Evolutionary conservation across 2,888 invertebrate species (phyloP).

Genomic region (Halictus ligatus): DNA sequence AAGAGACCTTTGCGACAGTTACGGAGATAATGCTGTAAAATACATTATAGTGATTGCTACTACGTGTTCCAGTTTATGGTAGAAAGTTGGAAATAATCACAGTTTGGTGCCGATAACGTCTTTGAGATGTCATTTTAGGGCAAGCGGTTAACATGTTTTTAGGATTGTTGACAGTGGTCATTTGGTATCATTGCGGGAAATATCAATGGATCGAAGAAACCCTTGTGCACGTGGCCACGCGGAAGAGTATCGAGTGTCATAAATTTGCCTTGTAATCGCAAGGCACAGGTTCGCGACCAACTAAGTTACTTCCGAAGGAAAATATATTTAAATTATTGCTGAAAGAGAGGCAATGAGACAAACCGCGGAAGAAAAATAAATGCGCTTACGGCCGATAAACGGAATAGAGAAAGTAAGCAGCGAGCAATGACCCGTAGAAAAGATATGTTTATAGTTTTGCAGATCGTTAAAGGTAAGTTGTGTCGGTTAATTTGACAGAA

Average conservation of each 20-base stretch:
- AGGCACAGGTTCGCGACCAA: not conserved
- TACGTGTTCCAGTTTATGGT: too few species aligned
- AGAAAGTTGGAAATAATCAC: too few species aligned
- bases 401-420: conserved; percentile 34
- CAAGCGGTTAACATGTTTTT: not conserved
- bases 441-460: conserved; percentile 18
- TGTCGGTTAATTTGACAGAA: conserved; percentile 4
- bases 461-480: conserved; percentile 19
- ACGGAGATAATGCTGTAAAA: too few species aligned
- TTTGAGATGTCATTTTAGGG: too few species aligned
- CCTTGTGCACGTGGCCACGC: conserved; percentile 24
- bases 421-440: conserved; percentile 39
- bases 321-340: conserved; percentile 4
- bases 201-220: conserved; percentile 6
- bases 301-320: conserved; percentile 1
- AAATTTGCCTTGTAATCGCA: conserved; percentile 22
- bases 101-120: too few species aligned
- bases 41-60: too few species aligned
- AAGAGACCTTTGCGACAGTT: too few species aligned
- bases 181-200: conserved; percentile 16
- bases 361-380: conserved; percentile 19
- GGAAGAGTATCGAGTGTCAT: conserved; percentile 33
- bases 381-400: too few species aligned
- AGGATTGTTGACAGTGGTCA: too few species aligned
- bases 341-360: not conserved